Evolutionary conservation across 2,797 vertebrate genomes (phyloP), one percentile per base, ranked within the genome.

Genomic region (Coccyzus lansbergi): DNA sequence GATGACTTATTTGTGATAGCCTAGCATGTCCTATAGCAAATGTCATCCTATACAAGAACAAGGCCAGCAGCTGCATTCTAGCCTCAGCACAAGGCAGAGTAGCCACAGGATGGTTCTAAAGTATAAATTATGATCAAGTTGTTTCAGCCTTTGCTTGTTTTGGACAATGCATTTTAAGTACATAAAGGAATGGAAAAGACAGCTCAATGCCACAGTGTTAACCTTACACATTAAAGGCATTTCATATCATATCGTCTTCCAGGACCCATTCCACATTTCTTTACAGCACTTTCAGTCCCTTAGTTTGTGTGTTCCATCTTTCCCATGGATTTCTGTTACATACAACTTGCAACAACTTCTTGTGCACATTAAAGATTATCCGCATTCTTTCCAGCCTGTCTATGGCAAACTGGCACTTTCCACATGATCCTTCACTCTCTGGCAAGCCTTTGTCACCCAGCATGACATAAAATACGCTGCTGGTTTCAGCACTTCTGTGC

Each of bases 391-490:
- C 52, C 69, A 82, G 63, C 6, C 58, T 58, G 92, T 86, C 69
- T 83, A 12, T 20, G 31, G 36, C 67, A 91, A 84, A 84, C 65
- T 63, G 44, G 56, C 48, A 68, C 81, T 86, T 93, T 77, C 40
- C 53, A 33, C 89, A 40, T 56, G 64, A 86, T 56, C 40, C 78
- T 88, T 79, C 7, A 8, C 44, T 64, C 38, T n/a, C 75, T 48
- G 31, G 55, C 55, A 81, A 92, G 83, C 29, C 38, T n/a, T 63
- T 80, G 46, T 65, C 85, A 89, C 46, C 68, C 71, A 58, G 28
- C 26, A 40, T 21, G 79, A 93, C 72, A 81, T 63, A 65, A 94
- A 94, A 93, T 64, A 84, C 52, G 86, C 79, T 79, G 88, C 82
- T 69, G 60, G 36, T 49, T 95, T 93, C 83, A 81, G 40, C 44